phyloP scores from a whole-genome alignment of 2,888 invertebrate genomes.

The Conomelus anceps region DNA sequence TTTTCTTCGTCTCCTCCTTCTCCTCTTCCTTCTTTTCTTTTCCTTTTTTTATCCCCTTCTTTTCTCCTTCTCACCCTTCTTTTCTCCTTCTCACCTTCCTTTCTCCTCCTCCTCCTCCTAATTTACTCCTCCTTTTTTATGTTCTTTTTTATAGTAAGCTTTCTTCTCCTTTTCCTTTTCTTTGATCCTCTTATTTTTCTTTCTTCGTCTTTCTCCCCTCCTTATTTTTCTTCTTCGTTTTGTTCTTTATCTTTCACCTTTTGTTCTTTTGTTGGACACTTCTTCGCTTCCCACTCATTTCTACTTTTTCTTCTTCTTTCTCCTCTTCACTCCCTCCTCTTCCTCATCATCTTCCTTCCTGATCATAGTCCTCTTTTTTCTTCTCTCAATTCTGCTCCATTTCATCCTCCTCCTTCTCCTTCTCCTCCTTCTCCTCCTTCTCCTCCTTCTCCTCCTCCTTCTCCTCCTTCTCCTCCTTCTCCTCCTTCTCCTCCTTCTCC shows the following conservation, averaged over 20 bases:
- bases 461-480: not conserved
- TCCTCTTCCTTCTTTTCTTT: not conserved
- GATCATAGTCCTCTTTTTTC: not conserved
- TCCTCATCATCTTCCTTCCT: not conserved
- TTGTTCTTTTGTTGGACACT: too few species aligned
- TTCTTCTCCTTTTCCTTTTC: too few species aligned
- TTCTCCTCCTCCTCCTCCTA: too few species aligned
- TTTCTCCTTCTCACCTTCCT: conserved; percentile 1
- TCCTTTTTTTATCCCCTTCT: conserved; percentile 4
- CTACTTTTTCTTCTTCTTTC: not conserved
- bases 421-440: not conserved
- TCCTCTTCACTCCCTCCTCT: not conserved
- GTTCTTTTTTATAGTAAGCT: too few species aligned
- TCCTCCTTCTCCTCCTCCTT: not conserved
- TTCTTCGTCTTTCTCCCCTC: too few species aligned
- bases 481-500: not conserved
- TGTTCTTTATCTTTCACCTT: too few species aligned
- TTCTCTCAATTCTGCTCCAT: not conserved
- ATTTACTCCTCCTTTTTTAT: too few species aligned
- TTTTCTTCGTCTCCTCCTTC: not conserved
- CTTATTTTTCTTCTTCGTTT: too few species aligned
- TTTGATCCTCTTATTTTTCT: too few species aligned
- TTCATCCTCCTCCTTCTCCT: not conserved
- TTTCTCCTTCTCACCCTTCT: conserved; percentile 8
- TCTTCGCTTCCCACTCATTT: not conserved